Evolutionary conservation across 2,113 vertebrate genomes (phyloP).

Genomic region (Dicaeum eximium): DNA sequence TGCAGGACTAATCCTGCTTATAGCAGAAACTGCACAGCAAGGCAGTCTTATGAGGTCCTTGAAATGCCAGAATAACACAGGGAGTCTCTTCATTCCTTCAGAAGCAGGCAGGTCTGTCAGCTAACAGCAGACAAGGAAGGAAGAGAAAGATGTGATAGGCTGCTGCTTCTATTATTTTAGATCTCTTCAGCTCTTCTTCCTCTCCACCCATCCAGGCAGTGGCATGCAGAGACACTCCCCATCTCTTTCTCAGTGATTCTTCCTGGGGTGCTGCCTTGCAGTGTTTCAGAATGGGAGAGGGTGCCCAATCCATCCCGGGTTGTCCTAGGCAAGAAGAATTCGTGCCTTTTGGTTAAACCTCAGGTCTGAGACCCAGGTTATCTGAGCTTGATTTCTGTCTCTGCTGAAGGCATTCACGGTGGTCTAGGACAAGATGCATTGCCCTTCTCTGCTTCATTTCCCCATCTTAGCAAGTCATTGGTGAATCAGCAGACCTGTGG

Average conservation of each 20-base stretch:
- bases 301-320: background rate
- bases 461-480: background rate
- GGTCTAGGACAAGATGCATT: background rate
- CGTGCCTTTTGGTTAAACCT: background rate
- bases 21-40: background rate
- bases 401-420: background rate
- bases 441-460: background rate
- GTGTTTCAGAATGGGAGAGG: background rate
- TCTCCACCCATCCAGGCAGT: background rate
- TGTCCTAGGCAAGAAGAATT: background rate
- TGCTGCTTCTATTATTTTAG: background rate
- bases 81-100: background rate
- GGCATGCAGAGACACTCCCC: background rate
- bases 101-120: background rate
- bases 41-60: background rate
- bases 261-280: background rate
- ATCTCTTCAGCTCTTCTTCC: background rate
- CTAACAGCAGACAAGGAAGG: background rate
- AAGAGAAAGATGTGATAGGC: background rate
- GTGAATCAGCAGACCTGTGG: background rate
- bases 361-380: background rate
- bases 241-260: background rate
- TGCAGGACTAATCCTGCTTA: background rate
- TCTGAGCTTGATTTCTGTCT: background rate
- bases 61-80: background rate